Evolutionary conservation across 2,797 vertebrate species (phyloP), one percentile per base, ranked within the genome.

Genomic region (Xyrichtys novacula): DNA sequence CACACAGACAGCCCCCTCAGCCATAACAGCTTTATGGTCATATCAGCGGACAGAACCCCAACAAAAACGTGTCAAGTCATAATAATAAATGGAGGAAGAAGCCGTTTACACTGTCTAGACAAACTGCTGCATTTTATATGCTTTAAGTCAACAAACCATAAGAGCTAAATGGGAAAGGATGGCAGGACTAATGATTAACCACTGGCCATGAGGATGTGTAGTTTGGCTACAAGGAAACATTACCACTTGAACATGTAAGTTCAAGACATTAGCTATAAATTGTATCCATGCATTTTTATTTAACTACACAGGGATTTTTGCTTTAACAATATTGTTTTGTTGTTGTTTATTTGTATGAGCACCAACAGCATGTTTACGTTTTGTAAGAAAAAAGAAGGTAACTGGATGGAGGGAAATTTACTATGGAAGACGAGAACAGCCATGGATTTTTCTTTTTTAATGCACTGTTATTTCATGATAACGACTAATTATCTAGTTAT

Each of bases 1-100:
- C n/a, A 49, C 17, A 48, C 6, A 47, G 42, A 52, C 48, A 60
- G 20, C 16, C 17, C 32, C 17, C 20, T 3, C 16, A 48, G 59
- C 15, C 38, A 20, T 56, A 53, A 71, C 52, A 77, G 64, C 34
- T 65, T 17, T 50, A 19, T 50, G 22, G 57, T 50, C 59, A 65
- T 6, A 48, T 47, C 22, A 38, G 48, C 36, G 59, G 76, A 65
- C 49, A 55, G 36, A 25, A 40, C 36, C 42, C 1, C 1, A 50
- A 25, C 20, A 17, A 29, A 62, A 74, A 65, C 53, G 54, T 53
- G 50, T 26, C 23, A 53, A 61, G 28, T 46, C 9, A 15, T 8
- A 53, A 36, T 25, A 32, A 54, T 58, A 25, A 52, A 57, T 31
- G 31, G 32, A 67, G 9, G 31, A 62, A 64, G 4, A 36, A 62